Conservation (phyloP, 1,140 invertebrate genomes). For the Gryllus bimaculatus region DNA sequence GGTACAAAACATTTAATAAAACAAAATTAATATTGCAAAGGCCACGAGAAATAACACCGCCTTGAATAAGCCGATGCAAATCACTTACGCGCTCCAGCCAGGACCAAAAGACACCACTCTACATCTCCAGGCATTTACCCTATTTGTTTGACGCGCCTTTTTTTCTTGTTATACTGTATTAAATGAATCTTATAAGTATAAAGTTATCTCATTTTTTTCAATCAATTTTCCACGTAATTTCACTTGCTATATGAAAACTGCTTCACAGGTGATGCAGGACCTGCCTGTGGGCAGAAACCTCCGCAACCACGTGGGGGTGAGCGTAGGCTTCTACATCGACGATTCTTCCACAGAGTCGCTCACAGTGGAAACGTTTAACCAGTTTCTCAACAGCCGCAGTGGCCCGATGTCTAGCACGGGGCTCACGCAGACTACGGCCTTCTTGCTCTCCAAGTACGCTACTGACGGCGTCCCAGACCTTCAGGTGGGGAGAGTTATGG, state of each 20-base stretch:
- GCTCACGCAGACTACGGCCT: constrained; percentile 35
- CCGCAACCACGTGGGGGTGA: constrained; percentile 41
- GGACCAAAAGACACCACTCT: too few species aligned
- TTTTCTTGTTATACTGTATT: too few species aligned
- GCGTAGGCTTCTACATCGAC: constrained; percentile 33
- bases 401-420: constrained; percentile 39
- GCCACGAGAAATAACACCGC: too few species aligned
- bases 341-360: background rate
- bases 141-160: too few species aligned
- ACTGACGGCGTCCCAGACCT: constrained; percentile 25
- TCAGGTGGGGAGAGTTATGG: background rate
- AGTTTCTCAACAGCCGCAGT: constrained; percentile 26
- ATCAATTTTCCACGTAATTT: too few species aligned
- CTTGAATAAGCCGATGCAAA: too few species aligned
- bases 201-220: too few species aligned
- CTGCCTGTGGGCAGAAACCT: constrained; percentile 48
- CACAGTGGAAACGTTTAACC: background rate
- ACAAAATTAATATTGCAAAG: too few species aligned
- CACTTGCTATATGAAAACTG: background rate
- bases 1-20: too few species aligned
- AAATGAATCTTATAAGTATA: too few species aligned
- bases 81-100: too few species aligned
- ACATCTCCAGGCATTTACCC: too few species aligned
- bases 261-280: constrained; percentile 28
- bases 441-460: constrained; percentile 26